Conservation (phyloP, 2,797 vertebrate species). For the Nyctalus aviator region DNA sequence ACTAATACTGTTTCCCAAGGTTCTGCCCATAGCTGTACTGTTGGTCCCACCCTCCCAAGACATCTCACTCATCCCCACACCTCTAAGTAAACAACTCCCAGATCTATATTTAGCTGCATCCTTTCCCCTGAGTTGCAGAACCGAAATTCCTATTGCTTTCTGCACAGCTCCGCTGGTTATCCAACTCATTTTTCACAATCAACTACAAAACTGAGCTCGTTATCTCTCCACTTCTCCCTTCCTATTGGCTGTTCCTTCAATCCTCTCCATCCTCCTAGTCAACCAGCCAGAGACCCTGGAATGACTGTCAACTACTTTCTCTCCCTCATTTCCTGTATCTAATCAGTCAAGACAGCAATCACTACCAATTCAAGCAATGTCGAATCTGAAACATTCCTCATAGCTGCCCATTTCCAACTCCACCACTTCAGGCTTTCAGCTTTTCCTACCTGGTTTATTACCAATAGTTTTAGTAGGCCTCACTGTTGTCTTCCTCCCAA, state of each 20-base stretch:
- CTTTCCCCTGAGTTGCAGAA: neutral
- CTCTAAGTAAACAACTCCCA: conserved; percentile 30
- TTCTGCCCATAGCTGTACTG: neutral
- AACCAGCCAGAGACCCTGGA: neutral
- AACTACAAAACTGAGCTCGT: neutral
- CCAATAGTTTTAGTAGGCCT: neutral
- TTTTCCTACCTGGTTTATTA: neutral
- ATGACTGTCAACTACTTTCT: neutral
- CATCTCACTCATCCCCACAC: neutral
- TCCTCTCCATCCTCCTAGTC: neutral
- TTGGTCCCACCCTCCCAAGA: neutral
- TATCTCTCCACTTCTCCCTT: neutral
- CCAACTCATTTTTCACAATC: neutral
- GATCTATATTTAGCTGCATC: neutral
- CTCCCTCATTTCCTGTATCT: neutral
- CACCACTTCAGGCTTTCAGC: neutral
- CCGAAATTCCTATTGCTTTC: neutral
- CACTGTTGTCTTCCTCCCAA: neutral
- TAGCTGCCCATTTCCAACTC: neutral
- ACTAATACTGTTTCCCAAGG: neutral
- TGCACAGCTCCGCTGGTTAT: neutral
- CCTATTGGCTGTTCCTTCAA: neutral
- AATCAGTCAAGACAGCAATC: neutral
- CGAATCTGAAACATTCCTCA: neutral
- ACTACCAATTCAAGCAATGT: neutral